Evolutionary conservation across 2,797 vertebrate genomes (phyloP).

Genomic region (Acanthurus tractus): DNA sequence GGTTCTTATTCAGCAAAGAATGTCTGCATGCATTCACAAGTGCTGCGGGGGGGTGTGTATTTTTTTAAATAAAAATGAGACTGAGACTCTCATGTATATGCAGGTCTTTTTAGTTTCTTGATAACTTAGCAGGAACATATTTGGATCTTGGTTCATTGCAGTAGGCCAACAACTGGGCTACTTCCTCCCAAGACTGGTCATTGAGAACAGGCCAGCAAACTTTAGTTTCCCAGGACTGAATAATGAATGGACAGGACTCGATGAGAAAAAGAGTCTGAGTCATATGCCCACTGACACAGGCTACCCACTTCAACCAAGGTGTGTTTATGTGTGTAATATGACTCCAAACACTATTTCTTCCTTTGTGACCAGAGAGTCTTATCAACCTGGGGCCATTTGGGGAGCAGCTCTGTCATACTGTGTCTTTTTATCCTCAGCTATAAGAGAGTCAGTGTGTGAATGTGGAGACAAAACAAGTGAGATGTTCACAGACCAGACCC

Average conservation of each 20-base stretch:
- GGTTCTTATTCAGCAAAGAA: background rate
- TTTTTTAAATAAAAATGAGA: background rate
- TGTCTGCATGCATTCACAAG: background rate
- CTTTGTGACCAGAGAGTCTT: constrained; percentile 59
- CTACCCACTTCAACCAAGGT: constrained; percentile 54
- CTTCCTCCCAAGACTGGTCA: constrained; percentile 27
- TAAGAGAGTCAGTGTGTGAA: constrained; percentile 46
- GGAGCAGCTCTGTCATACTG: constrained; percentile 35
- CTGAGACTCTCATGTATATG: background rate
- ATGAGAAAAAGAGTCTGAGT: constrained; percentile 54
- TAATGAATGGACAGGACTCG: constrained; percentile 65
- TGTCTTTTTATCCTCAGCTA: constrained; percentile 57
- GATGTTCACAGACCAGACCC: constrained; percentile 36
- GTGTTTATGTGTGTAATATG: constrained; percentile 69
- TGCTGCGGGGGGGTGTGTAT: constrained; percentile 1
- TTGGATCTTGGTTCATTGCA: constrained; percentile 11
- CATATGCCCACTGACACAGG: constrained; percentile 41
- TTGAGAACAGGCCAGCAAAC: constrained; percentile 46
- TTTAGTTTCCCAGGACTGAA: constrained; percentile 62
- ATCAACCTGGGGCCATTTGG: constrained; percentile 58
- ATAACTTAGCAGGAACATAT: background rate
- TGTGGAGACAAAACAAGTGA: constrained; percentile 39
- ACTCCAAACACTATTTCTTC: constrained; percentile 67
- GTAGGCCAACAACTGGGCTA: constrained; percentile 7
- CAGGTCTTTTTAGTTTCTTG: constrained; percentile 1